These are phyloP conservation scores for Capromys pilorides DNA, from an alignment of 2,797 vertebrate species.

Conservation along the genomic window DNA sequence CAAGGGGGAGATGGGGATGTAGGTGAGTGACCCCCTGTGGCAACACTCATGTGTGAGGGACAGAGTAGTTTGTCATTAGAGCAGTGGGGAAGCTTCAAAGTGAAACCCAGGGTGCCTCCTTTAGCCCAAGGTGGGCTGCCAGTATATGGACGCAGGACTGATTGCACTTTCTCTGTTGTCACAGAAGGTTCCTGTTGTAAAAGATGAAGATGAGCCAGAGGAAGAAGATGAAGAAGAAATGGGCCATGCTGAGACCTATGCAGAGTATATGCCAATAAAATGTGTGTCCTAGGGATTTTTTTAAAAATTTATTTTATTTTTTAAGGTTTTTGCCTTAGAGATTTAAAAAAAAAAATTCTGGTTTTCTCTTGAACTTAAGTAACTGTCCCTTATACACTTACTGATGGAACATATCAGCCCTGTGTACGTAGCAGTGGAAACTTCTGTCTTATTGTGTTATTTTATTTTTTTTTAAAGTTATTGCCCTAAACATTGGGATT, in stretches of 20 bases:
- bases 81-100: background rate
- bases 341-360: background rate
- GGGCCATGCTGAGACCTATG: slow-evolving; percentile 98
- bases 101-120: background rate
- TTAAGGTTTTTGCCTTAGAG: too few relatives aligned
- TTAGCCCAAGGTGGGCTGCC: background rate
- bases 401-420: background rate
- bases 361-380: slow-evolving; percentile 11
- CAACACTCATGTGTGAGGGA: background rate
- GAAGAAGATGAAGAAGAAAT: slow-evolving; percentile 99
- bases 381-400: background rate
- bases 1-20: background rate
- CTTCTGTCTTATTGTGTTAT: background rate
- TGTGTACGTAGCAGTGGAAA: background rate
- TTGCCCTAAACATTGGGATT: too few relatives aligned
- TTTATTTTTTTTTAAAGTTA: too few relatives aligned
- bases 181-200: slow-evolving; percentile 93
- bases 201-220: slow-evolving; percentile 96
- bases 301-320: background rate
- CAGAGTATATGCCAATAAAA: slow-evolving; percentile 99
- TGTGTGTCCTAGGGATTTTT: slow-evolving; percentile 84
- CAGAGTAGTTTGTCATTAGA: background rate
- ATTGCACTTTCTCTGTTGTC: slow-evolving; percentile 69
- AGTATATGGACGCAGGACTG: background rate
- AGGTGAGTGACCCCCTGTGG: background rate